phyloP scores from a whole-genome alignment of 2,888 invertebrate species.

The Sabatieria punctata region DNA sequence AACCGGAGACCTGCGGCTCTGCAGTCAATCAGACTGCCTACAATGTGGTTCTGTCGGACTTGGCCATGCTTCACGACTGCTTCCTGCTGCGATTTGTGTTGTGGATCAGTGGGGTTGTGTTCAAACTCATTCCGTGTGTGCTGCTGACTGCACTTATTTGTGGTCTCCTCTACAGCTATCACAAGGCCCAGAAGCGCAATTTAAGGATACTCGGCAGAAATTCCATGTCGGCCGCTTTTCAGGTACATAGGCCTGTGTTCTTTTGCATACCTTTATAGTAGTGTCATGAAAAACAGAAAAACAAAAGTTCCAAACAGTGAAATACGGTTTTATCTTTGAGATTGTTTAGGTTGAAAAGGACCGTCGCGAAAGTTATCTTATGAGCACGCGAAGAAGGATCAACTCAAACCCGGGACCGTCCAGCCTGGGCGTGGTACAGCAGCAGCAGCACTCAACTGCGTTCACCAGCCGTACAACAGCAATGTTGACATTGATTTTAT shows the following conservation, averaged over 20 bases:
- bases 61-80: background rate
- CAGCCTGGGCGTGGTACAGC: too few relatives aligned
- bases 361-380: too few relatives aligned
- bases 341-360: too few relatives aligned
- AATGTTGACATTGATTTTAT: constrained; percentile 1
- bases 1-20: background rate
- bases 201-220: background rate
- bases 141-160: constrained; percentile 25
- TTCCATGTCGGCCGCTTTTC: too few relatives aligned
- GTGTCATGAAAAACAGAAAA: too few relatives aligned
- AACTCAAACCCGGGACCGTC: background rate
- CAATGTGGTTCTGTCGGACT: background rate
- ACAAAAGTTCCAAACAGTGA: too few relatives aligned
- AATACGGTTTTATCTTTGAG: too few relatives aligned
- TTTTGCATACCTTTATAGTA: too few relatives aligned
- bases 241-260: too few relatives aligned
- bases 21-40: background rate
- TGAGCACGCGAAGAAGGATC: too few relatives aligned
- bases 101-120: background rate
- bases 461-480: constrained; percentile 3
- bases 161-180: constrained; percentile 16
- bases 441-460: background rate
- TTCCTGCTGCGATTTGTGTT: background rate
- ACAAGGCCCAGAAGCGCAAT: background rate
- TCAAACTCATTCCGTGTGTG: constrained; percentile 23